Base-by-base conservation (phyloP, 2,113 vertebrate species). In the Cheirogaleus medius region DNA sequence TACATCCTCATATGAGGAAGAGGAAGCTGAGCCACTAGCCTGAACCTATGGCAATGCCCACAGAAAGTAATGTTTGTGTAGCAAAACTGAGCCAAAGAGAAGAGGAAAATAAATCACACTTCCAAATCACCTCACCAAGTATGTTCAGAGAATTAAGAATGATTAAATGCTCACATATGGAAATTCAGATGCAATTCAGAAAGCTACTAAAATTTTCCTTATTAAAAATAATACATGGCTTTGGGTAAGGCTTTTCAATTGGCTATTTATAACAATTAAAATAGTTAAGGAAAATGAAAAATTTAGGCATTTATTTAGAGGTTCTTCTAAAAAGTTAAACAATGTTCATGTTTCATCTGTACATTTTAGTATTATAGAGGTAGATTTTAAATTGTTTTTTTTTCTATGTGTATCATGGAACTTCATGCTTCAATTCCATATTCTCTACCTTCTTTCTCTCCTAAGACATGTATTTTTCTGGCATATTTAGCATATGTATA, bases 231-330 rank as follows among this genome's bases (percentile, higher is more conserved):
- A 91, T 90, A 49, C 29, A 76, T 77, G 11, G 4, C 32, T 90
- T 84, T 94, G 87, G 81, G 66, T 85, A 73, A 93, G n/a, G 1
- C 1, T 82, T 96, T 89, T 92, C 18, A 52, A 69, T 60, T 60
- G 9, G 6, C 76, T 95, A 83, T 87, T 92, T 23, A 69, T 74
- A 92, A 85, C n/a, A 71, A 58, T 89, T 63, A 90, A 95, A 85
- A 97, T 29, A 95, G 47, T 64, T 88, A 34, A 92, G 84, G 66
- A 95, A 89, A 90, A 90, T 77, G 18, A 52, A 90, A 93, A 95
- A 44, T 14, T 37, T 83, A 90, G 71, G 68, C 25, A 94, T 90
- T 37, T 94, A 42, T 86, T 96, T 91, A 92, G 80, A 88, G 12
- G 56, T 83, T 89, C n/a, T 85, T 66, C 1, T 23, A 76, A 96